Base-by-base conservation (phyloP, 2,797 vertebrate species). In the Argya squamiceps region DNA sequence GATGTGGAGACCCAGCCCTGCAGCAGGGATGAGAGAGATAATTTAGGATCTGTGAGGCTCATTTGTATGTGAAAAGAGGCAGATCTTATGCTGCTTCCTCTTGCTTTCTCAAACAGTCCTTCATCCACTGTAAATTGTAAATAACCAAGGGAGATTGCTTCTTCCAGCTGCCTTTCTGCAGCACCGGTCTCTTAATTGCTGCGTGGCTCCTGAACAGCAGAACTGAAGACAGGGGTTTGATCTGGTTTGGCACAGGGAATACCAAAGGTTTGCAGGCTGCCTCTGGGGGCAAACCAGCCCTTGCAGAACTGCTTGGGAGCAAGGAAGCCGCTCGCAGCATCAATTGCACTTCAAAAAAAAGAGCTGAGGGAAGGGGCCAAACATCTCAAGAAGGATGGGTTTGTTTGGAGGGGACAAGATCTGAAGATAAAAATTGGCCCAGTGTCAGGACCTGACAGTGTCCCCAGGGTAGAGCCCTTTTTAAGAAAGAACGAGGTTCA, bases 21-120 rank as follows among this genome's bases (percentile, higher is more conserved):
- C 56, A 3, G 88, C 92, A 95, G 67, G 56, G 65, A 94, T 71
- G 82, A 94, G 86, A 89, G 91, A 84, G 92, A 88, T 76, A 94
- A 95, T 96, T 96, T 82, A 67, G 74, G 56, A 69, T 94, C 82
- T 92, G 43, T 53, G 59, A 92, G 47, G 62, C 93, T 96, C 88
- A 93, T 95, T 94, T 95, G 90, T 95, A 88, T 92, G 84, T 93
- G 89, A 95, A 96, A 94, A 93, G 91, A 96, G 77, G 44, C 26
- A 6, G 80, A 95, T 78, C 70, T 95, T 74, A 70, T 82, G 89
- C 77, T 70, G 86, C 71, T 93, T 96, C 87, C 94, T 95, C 88
- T 87, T 89, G 68, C 56, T 70, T 96, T 89, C 68, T 87, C 89
- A 92, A 96, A 83, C 71, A 85, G 68, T 83, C 88, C 60, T 89